phyloP scores from a whole-genome alignment of 2,113 vertebrate species.

The Tachysurus vachellii region DNA sequence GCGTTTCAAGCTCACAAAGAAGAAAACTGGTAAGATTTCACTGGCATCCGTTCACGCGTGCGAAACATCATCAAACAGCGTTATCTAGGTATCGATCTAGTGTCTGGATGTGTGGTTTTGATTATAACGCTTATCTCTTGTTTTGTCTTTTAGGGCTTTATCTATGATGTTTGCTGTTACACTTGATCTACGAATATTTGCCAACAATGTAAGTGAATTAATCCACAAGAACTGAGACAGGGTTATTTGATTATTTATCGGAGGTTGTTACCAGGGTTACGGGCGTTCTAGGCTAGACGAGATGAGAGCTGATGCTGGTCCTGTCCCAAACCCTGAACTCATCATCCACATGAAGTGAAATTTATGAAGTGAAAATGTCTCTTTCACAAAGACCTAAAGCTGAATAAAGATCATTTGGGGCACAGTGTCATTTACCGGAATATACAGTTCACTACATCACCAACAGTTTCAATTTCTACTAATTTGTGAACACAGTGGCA shows the following conservation, averaged over 20 bases:
- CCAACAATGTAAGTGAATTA: conserved; percentile 86
- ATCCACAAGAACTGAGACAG: not conserved
- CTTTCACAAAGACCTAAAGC: not conserved
- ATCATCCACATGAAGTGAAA: no score
- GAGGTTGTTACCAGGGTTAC: not conserved
- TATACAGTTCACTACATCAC: not conserved
- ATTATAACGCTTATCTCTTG: not conserved
- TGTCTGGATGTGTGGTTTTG: not conserved
- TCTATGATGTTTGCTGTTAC: conserved; percentile 92
- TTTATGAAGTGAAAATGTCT: no score
- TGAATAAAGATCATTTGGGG: not conserved
- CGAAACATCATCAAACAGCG: not conserved
- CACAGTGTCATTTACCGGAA: no score
- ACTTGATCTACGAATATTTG: conserved; percentile 92
- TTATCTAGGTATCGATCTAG: not conserved
- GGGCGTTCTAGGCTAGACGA: not conserved
- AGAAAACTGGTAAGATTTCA: conserved; percentile 90
- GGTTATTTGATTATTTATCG: not conserved
- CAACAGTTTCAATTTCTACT: not conserved
- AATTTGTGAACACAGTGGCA: no score
- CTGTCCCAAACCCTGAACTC: not conserved
- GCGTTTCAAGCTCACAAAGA: conserved; percentile 97
- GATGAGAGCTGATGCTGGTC: not conserved
- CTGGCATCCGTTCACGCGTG: not conserved
- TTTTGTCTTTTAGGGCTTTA: conserved; percentile 80